Conservation (phyloP, 2,888 invertebrate genomes). For the Meiosimyza decipiens region DNA sequence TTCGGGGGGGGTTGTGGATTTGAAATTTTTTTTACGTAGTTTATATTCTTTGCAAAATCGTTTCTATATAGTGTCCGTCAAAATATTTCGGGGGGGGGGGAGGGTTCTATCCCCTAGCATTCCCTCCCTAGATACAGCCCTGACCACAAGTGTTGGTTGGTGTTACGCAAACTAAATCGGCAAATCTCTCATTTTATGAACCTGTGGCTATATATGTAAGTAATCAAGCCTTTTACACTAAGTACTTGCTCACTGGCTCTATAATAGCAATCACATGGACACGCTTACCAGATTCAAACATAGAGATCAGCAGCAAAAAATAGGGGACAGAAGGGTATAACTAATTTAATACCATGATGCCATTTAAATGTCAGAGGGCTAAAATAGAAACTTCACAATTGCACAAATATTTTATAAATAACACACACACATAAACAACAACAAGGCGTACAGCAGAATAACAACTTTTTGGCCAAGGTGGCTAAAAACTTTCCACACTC, state of each 20-base stretch:
- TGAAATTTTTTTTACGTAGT: too few species aligned
- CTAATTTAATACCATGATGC: conserved; percentile 43
- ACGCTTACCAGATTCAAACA: not conserved
- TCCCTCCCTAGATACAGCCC: too few species aligned
- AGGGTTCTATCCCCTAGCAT: too few species aligned
- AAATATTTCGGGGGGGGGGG: too few species aligned
- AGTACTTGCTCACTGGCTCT: too few species aligned
- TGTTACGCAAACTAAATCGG: conserved; percentile 14
- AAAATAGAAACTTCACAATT: conserved; percentile 44
- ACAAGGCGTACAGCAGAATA: not conserved
- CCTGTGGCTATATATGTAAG: conserved; percentile 17
- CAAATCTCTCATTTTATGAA: conserved; percentile 24
- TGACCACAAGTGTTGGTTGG: conserved; percentile 8
- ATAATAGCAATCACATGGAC: not conserved
- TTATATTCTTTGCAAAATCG: too few species aligned
- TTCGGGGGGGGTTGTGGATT: too few species aligned
- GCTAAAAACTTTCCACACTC: conserved; percentile 16
- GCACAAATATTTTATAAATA: conserved; percentile 34
- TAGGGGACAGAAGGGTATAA: conserved; percentile 1
- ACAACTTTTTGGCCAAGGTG: not conserved
- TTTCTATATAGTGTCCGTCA: too few species aligned
- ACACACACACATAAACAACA: conserved; percentile 1
- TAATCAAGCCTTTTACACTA: too few species aligned
- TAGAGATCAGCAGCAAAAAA: not conserved
- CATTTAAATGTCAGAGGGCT: conserved; percentile 45